Base-by-base conservation (phyloP, 1,140 invertebrate genomes). In the Drosophila ironensis region DNA sequence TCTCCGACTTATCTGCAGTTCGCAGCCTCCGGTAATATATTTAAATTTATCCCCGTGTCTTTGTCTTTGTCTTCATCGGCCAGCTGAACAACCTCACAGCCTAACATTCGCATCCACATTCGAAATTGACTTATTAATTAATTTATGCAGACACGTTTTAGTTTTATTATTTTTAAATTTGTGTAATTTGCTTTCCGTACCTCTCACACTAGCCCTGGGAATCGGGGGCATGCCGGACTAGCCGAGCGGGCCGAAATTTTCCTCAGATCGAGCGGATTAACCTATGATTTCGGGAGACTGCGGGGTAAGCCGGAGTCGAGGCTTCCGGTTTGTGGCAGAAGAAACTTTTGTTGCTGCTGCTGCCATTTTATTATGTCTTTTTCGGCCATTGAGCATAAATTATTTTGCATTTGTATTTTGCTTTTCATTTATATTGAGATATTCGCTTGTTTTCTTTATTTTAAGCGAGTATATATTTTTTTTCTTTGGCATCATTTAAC, bases 71-170 rank as follows among this genome's bases (percentile, higher is more conserved):
- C 33, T 44, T 14, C 28, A n/a, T n/a, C n/a, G n/a, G n/a, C n/a
- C n/a, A n/a, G n/a, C n/a, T n/a, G n/a, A n/a, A n/a, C n/a, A n/a
- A n/a, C n/a, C n/a, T n/a, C n/a, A n/a, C n/a, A n/a, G n/a, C n/a
- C n/a, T n/a, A n/a, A n/a, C 63, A 47, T 37, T 22, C 37, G 63
- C 30, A 44, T 63, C 69, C 57, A 56, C 45, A 66, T 75, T 84
- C 60, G 74, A 33, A 84, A 70, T 87, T 80, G 77, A 82, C 76
- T 89, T 89, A 89, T 89, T 89, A 89, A 89, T 89, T 89, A 89
- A 89, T 89, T 89, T 89, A 89, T 89, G 87, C 87, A 89, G 71
- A 89, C 87, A 89, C 87, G 87, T 89, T 89, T 89, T 87, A 86
- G 80, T 86, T 86, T 87, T 86, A 86, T 86, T 86, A 87, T 86